phyloP scores from a whole-genome alignment of 2,888 invertebrate genomes.

The Theretra japonica region DNA sequence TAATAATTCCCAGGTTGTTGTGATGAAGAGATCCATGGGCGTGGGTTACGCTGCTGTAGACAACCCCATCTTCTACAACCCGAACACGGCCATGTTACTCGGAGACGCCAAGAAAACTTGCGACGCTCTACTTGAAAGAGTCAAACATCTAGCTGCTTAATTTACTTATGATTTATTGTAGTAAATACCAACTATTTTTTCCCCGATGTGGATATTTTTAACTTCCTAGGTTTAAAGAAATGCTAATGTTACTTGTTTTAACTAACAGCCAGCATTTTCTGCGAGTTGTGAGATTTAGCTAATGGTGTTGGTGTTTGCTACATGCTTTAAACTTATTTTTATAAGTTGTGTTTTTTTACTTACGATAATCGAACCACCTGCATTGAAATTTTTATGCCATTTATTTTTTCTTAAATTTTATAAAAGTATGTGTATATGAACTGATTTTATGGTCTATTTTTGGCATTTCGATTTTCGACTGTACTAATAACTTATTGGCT shows the following conservation, averaged over 20 bases:
- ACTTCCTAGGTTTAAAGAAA: background rate
- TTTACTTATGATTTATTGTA: background rate
- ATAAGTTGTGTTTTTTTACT: background rate
- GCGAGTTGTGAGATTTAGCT: background rate
- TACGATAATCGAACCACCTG: background rate
- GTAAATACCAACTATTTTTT: background rate
- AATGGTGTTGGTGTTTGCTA: background rate
- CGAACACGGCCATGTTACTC: conserved; percentile 93
- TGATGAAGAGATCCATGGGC: conserved; percentile 95
- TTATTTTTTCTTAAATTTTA: background rate
- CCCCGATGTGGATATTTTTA: background rate
- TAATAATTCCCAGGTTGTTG: conserved; percentile 87
- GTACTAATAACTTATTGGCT: conserved; percentile 10
- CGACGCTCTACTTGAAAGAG: conserved; percentile 90
- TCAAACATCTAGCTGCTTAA: conserved; percentile 76
- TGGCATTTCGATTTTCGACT: background rate
- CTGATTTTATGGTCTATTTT: background rate
- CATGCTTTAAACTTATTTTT: conserved; percentile 19
- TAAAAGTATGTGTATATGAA: background rate
- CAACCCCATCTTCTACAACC: conserved; percentile 96
- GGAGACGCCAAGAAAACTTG: conserved; percentile 97
- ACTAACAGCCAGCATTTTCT: background rate
- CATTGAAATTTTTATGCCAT: background rate
- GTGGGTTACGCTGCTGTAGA: conserved; percentile 96
- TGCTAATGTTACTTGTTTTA: conserved; percentile 9